Evolutionary conservation across 2,888 invertebrate genomes (phyloP).

Genomic region (Lampropteryx suffumata): DNA sequence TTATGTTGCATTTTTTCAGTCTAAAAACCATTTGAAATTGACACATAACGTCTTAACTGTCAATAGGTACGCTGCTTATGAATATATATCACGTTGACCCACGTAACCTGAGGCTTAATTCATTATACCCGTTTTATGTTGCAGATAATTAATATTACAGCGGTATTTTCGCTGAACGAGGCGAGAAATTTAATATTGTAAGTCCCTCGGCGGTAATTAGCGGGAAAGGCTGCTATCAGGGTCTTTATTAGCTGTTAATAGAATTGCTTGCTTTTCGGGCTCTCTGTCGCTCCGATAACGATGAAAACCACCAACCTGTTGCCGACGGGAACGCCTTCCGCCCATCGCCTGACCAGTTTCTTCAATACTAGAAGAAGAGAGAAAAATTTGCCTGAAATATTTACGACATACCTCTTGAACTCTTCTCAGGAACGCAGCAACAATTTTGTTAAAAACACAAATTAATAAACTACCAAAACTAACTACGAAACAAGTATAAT

Average conservation of each 20-base stretch:
- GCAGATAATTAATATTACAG: conserved; percentile 51
- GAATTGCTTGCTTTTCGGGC: conserved; percentile 61
- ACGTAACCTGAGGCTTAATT: conserved; percentile 33
- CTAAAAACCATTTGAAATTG: not conserved
- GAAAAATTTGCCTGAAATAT: conserved; percentile 33
- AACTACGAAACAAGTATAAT: conserved; percentile 23
- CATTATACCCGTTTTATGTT: conserved; percentile 43
- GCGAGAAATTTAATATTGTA: conserved; percentile 61
- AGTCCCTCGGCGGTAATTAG: conserved; percentile 64
- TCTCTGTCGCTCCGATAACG: conserved; percentile 50
- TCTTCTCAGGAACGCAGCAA: conserved; percentile 26
- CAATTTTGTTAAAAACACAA: conserved; percentile 59
- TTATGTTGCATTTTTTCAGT: no score
- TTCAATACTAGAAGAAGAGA: conserved; percentile 24
- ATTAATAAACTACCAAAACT: conserved; percentile 44
- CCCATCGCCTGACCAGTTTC: conserved; percentile 60
- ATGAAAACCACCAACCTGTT: conserved; percentile 67
- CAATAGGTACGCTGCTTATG: not conserved
- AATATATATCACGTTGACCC: conserved; percentile 17
- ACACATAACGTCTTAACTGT: not conserved
- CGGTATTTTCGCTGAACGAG: conserved; percentile 47
- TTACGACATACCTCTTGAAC: conserved; percentile 31
- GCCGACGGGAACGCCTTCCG: conserved; percentile 80
- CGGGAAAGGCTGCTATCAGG: conserved; percentile 56
- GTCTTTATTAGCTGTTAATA: conserved; percentile 72